Base-by-base conservation (phyloP, 2,888 invertebrate species). In the Nomada ruficornis region DNA sequence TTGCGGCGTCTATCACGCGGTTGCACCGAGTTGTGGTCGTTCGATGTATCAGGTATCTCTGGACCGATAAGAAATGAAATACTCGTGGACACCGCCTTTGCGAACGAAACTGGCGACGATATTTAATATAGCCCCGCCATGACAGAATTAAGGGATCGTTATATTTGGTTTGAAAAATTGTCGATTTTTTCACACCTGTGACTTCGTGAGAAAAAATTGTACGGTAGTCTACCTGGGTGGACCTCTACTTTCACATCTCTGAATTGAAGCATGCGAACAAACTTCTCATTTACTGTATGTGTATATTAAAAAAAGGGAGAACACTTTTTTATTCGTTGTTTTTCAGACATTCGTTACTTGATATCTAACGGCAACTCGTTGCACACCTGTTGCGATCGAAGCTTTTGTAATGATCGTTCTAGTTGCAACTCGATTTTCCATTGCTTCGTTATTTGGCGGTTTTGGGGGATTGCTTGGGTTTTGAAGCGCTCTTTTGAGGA, bases 61-160 rank as follows among this genome's bases (percentile, higher is more conserved):
- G 77, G 67, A 47, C 44, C 59, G 86, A 86, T 86, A 86, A 84
- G 85, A 73, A 80, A 72, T 86, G 87, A 86, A 86, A 86, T 86
- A 86, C 76, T 75, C 73, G 47, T 44, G 26, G 36, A 18, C 78
- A 20, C 50, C 75, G 60, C 74, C 36, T 69, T 82, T 69, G 68
- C 76, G 36, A 60, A 57, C 62, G 26, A 55, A 67, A 26, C 50
- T 65, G 55, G 68, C 62, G 74, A 76, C 84, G 70, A 77, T 67
- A 62, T 80, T 83, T 84, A 80, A 77, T 80, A 77, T 70, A 74
- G 47, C 63, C 54, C 67, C 47, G 47, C 26, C 54, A 57, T 44
- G 5, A 26, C 18, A 36, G 36, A 36, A 36, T 7, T 36, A 0
- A 36, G 36, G 36, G 36, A 36, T 36, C 36, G 1, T 36, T 36